Conservation (phyloP, 1,140 invertebrate genomes). For the Calosoma granatense region DNA sequence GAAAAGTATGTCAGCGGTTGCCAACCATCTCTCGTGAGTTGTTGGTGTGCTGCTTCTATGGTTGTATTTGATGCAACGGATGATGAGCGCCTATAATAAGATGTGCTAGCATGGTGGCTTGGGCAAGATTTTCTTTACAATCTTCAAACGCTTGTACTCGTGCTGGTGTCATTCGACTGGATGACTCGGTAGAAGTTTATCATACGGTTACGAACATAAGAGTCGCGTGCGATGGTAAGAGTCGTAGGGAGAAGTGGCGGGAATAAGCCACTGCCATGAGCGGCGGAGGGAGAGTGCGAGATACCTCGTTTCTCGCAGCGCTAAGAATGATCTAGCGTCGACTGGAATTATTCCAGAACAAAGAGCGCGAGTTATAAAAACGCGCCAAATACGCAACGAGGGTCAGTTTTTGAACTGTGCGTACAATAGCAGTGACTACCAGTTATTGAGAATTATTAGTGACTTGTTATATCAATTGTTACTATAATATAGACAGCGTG, state of each 20-base stretch:
- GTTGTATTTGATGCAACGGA: slow-evolving; percentile 8
- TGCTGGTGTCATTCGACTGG: slow-evolving; percentile 12
- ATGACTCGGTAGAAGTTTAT: slow-evolving; percentile 20
- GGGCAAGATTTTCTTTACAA: neutral
- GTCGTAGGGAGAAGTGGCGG: no score
- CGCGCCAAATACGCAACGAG: no score
- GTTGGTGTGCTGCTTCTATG: slow-evolving; percentile 17
- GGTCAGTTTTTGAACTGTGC: no score
- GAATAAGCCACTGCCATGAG: no score
- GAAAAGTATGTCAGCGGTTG: slow-evolving; percentile 17
- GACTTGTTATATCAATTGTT: no score
- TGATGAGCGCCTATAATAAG: slow-evolving; percentile 10
- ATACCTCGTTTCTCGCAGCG: neutral
- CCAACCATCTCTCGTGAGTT: slow-evolving; percentile 10
- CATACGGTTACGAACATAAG: no score
- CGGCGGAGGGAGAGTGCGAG: neutral
- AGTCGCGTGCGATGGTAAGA: no score
- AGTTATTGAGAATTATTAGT: no score
- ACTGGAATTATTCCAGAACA: no score
- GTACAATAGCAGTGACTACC: no score
- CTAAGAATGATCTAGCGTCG: slow-evolving; percentile 10
- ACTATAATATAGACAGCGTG: no score
- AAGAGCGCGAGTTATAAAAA: no score
- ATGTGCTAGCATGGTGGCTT: slow-evolving; percentile 16
- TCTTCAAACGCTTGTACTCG: neutral